Conservation (phyloP, 2,113 vertebrate genomes). For the Oryzias curvinotus region DNA sequence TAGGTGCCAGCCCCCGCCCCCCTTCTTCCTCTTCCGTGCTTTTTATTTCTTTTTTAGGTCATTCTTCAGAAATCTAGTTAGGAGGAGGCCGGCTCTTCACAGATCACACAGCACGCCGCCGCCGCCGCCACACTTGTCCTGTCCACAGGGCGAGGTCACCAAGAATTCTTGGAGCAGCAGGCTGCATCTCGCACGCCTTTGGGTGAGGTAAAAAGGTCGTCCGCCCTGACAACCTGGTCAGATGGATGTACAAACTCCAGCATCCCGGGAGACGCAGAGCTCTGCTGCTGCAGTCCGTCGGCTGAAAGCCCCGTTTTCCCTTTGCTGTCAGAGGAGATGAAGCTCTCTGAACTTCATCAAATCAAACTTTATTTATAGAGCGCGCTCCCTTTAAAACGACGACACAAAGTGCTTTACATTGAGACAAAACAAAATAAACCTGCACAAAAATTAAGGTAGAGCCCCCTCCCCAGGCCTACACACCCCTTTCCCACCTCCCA, state of each 20-base stretch:
- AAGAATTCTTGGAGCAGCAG: conserved; percentile 61
- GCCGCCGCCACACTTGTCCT: conserved; percentile 38
- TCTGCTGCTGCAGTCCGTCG: background rate
- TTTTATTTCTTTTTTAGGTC: background rate
- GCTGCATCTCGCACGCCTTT: conserved; percentile 49
- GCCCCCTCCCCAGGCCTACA: no score
- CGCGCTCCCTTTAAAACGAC: no score
- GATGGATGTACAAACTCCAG: conserved; percentile 20
- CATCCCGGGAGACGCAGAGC: background rate
- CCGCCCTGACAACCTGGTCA: conserved; percentile 35
- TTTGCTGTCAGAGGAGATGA: no score
- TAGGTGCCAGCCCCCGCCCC: conserved; percentile 1
- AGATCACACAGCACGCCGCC: conserved; percentile 33
- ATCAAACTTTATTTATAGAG: no score
- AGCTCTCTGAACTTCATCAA: no score
- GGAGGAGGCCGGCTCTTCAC: conserved; percentile 22
- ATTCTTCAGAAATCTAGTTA: background rate
- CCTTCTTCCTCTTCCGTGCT: conserved; percentile 2
- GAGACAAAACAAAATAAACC: no score
- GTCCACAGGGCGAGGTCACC: conserved; percentile 49
- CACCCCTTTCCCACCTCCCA: no score
- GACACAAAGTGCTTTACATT: no score
- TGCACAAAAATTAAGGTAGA: no score
- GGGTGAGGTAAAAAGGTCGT: conserved; percentile 57
- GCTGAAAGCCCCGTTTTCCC: no score